Evolutionary conservation across 1,140 invertebrate genomes (phyloP), one percentile per base, ranked within the genome.

Genomic region (Ceratitis capitata): DNA sequence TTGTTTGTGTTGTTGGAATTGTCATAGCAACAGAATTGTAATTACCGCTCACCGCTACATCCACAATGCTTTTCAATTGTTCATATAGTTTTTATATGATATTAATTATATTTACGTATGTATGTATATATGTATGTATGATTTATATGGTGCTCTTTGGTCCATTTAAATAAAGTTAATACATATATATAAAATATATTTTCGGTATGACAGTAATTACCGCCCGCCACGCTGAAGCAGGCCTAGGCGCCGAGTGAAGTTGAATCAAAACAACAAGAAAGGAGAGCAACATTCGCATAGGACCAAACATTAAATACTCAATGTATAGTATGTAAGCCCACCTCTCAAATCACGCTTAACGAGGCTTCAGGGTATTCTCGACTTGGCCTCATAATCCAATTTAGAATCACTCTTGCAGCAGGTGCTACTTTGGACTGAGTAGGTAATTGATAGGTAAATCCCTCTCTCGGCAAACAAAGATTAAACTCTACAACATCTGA

Each of bases 181-280:
- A n/a, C n/a, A n/a, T n/a, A n/a, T n/a, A n/a, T n/a, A n/a, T n/a
- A n/a, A n/a, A n/a, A 23, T 45, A 9, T 78, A 35, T 78, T 69
- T 12, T 45, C 45, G n/a, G 69, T n/a, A n/a, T 78, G 69, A 78
- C 69, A 45, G 39, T 78, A 78, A 78, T 78, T 78, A 45, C 69
- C 69, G 39, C 39, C 9, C 69, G n/a, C 69, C 39, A 78, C 69
- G 69, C 23, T 78, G 39, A 35, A 16, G 23, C 69, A n/a, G n/a
- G 2, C n/a, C 35, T 47, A 12, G 69, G 9, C 39, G 12, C 39
- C 64, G 3, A 42, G 19, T 42, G 2, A 64, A 35, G 14, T 78
- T 56, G 56, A 87, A 86, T 86, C 64, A 42, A 86, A 87, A 86
- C 84, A 86, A 47, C 86, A 86, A 86, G 87, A 84, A 10, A 35